Evolutionary conservation across 2,113 vertebrate species (phyloP).

Genomic region (Tychaedon coryphoeus): DNA sequence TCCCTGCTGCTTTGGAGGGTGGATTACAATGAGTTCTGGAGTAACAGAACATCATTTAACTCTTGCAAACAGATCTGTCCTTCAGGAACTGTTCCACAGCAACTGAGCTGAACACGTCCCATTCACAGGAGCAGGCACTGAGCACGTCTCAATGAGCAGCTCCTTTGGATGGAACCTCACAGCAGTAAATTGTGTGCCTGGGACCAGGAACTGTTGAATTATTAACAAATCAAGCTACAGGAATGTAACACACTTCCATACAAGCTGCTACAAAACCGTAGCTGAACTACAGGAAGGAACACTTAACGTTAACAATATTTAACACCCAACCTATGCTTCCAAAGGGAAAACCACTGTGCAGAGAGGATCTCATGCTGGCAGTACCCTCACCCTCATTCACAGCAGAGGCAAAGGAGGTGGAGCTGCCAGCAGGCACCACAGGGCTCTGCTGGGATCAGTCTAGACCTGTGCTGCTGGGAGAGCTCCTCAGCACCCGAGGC

Average conservation of each 20-base stretch:
- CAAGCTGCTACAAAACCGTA: neutral
- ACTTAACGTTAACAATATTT: neutral
- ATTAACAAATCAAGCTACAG: neutral
- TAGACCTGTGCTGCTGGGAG: neutral
- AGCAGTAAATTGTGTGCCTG: neutral
- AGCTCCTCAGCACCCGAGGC: neutral
- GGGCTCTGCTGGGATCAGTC: neutral
- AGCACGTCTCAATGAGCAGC: neutral
- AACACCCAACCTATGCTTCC: neutral
- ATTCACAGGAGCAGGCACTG: neutral
- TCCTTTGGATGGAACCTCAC: neutral
- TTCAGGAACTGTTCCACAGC: rapidly evolving
- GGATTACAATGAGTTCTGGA: rapidly evolving
- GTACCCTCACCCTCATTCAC: neutral
- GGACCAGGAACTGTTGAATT: neutral
- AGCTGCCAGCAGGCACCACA: neutral
- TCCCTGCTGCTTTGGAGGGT: neutral
- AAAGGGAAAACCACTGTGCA: neutral
- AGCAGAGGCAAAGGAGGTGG: neutral
- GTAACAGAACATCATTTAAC: neutral
- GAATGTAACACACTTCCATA: neutral
- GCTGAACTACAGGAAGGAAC: neutral
- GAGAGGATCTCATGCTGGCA: neutral
- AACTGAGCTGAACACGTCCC: neutral
- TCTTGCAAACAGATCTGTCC: rapidly evolving